Base-by-base conservation (phyloP, 2,797 vertebrate species). In the Coilia nasus region DNA sequence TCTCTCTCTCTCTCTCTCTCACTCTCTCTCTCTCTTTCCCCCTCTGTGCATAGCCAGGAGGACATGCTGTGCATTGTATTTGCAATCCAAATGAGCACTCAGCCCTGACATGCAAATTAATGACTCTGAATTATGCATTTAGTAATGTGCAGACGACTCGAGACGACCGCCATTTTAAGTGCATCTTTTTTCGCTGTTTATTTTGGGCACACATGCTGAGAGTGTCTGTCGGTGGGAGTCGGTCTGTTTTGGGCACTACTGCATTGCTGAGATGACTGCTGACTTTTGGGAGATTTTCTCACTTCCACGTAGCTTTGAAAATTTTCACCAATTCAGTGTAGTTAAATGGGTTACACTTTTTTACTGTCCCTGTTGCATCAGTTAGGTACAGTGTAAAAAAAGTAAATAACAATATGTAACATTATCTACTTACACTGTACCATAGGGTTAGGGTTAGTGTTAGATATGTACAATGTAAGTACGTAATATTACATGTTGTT, bases 81-180 rank as follows among this genome's bases (percentile, higher is more conserved):
- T 95, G 94, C 93, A 95, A 94, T 92, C 93, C 93, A 93, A 94
- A 95, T 94, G 93, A 95, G 91, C 86, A 89, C 88, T 92, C 91
- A 41, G 89, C 91, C 92, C 93, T 91, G 89, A 94, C 93, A 94
- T 94, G 94, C 93, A 94, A 93, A 95, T 95, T 83, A 94, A 91
- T 90, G 91, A 91, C 88, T 85, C 91, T 92, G 92, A 94, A 91
- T 94, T 93, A 92, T 93, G 92, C 92, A 92, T 94, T 92, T 87
- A 88, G 88, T 89, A 82, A 89, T 86, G 87, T 86, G 88, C 90
- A 87, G 90, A 83, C 89, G 82, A 81, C 80, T 80, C 86, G 82
- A 2, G 62, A 86, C 14, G 82, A 85, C 78, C 41, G 64, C 64
- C 64, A 71, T 71, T 71, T 71, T 71, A 31, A 71, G 14, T 71